Evolutionary conservation across 2,113 vertebrate genomes (phyloP).

Genomic region (Laticauda laticaudata): DNA sequence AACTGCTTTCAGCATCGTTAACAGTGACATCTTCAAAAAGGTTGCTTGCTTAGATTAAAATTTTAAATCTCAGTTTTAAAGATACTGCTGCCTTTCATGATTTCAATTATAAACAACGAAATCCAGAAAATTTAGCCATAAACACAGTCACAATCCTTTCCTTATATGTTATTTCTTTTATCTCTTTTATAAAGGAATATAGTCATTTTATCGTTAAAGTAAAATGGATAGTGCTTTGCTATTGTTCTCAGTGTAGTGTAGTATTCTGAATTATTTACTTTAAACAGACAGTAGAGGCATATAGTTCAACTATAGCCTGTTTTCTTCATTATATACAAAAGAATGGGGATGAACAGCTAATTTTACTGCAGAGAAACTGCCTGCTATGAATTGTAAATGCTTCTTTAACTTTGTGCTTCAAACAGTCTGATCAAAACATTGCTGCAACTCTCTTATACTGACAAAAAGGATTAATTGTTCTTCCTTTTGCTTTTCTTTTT

Average conservation of each 20-base stretch:
- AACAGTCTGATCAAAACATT: slow-evolving; percentile 51
- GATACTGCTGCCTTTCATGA: slow-evolving; percentile 33
- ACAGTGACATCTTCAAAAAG: slow-evolving; percentile 11
- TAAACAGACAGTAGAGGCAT: slow-evolving; percentile 52
- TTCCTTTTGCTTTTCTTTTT: slow-evolving; percentile 51
- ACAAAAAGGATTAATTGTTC: slow-evolving; percentile 73
- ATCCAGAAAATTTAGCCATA: neutral
- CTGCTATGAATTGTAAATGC: slow-evolving; percentile 56
- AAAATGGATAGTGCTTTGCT: slow-evolving; percentile 60
- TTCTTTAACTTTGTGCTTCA: slow-evolving; percentile 39
- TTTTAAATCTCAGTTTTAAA: slow-evolving; percentile 40
- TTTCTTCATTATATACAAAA: slow-evolving; percentile 64
- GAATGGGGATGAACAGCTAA: slow-evolving; percentile 67
- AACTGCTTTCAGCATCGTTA: slow-evolving; percentile 27
- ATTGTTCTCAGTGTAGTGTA: slow-evolving; percentile 49
- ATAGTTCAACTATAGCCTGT: slow-evolving; percentile 62
- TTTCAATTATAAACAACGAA: slow-evolving; percentile 6
- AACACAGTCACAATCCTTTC: neutral
- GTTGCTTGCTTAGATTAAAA: slow-evolving; percentile 42
- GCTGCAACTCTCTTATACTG: slow-evolving; percentile 46
- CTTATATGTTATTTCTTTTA: slow-evolving; percentile 31
- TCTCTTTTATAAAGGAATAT: slow-evolving; percentile 43
- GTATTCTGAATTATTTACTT: slow-evolving; percentile 58
- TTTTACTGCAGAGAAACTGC: slow-evolving; percentile 60
- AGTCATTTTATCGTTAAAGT: slow-evolving; percentile 47